Percentiles rank a stretch among this genome's conserved stretches.
These are phyloP conservation scores for Scyliorhinus canicula DNA, from an alignment of 2,797 vertebrate genomes.

Conservation along the genomic window DNA sequence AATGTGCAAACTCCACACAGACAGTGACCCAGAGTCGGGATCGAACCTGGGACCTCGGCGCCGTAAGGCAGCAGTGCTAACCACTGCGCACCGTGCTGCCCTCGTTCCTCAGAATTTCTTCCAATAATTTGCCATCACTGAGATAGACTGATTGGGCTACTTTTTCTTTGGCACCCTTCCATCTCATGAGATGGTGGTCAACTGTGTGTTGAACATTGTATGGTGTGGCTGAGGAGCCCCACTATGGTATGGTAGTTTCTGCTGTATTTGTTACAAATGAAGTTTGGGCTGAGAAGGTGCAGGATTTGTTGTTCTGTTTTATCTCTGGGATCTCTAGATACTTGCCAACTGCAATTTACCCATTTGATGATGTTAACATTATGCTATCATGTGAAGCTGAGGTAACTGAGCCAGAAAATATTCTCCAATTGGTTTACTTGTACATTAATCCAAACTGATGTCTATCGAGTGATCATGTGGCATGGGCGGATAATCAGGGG, in stretches of 20 bases:
- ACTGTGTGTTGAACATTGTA: neutral
- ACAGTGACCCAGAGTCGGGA: no score
- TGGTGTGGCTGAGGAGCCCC: neutral
- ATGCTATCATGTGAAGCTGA: slow-evolving; percentile 43
- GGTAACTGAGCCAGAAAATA: slow-evolving; percentile 48
- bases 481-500: no score
- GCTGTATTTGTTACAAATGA: neutral
- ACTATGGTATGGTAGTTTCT: neutral
- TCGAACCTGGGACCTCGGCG: no score
- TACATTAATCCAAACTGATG: slow-evolving; percentile 47
- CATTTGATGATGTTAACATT: neutral
- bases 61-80: no score
- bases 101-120: neutral
- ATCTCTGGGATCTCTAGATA: neutral
- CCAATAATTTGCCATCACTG: neutral
- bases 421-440: slow-evolving; percentile 44
- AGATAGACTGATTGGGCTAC: neutral
- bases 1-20: no score
- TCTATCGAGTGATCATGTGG: slow-evolving; percentile 46
- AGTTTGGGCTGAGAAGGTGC: neutral
- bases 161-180: neutral
- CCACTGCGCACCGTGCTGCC: no score
- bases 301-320: neutral
- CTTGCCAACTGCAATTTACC: neutral
- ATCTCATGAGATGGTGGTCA: neutral